These are phyloP conservation scores for Copsychus sechellarum DNA, from an alignment of 2,113 vertebrate species.

Conservation along the genomic window DNA sequence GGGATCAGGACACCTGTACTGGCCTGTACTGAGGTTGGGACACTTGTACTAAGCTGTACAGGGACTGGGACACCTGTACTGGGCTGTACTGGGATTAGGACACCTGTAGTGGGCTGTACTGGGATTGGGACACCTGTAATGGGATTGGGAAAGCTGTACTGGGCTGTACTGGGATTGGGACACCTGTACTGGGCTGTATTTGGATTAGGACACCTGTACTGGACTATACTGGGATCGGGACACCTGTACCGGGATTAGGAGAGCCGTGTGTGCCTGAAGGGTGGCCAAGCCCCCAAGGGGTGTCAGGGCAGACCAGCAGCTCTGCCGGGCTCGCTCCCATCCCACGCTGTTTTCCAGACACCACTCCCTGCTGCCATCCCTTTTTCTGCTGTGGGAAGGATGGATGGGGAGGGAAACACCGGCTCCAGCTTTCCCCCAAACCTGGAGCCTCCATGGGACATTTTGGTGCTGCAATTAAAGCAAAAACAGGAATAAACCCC, in stretches of 20 bases:
- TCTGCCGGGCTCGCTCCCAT: background rate
- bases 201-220: background rate
- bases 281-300: background rate
- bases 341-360: background rate
- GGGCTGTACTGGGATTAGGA: background rate
- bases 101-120: background rate
- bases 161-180: no score
- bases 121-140: background rate
- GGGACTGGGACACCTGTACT: background rate
- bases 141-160: no score
- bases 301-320: background rate
- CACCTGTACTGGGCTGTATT: background rate
- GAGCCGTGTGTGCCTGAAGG: background rate
- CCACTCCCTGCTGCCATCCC: background rate
- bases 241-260: rapidly evolving
- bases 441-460: background rate
- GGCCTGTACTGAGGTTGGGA: no score
- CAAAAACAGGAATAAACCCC: background rate
- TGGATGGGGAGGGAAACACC: background rate
- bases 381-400: background rate
- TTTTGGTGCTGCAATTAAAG: background rate
- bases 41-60: background rate
- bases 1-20: no score
- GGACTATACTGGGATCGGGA: background rate
- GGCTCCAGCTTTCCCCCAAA: background rate